A percentile compares a stretch with the other conserved stretches of the same genome.
These are phyloP conservation scores for Vireo griseus DNA, from an alignment of 2,797 vertebrate genomes.

Conservation along the genomic window DNA sequence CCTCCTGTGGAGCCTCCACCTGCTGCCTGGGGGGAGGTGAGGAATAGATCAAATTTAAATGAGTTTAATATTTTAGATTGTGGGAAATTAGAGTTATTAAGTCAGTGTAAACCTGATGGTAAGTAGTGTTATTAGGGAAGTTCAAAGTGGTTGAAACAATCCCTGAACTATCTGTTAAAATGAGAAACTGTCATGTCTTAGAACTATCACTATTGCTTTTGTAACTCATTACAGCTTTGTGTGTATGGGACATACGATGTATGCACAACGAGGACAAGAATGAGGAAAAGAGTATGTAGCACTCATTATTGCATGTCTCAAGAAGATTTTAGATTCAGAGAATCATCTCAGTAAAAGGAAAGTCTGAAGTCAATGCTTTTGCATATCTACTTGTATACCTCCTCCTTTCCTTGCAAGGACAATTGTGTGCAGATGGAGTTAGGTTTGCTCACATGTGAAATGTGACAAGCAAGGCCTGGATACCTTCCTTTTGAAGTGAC, in stretches of 20 bases:
- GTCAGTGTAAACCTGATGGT: neutral
- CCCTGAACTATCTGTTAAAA: neutral
- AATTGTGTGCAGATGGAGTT: neutral
- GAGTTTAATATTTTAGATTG: neutral
- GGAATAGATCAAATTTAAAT: constrained; percentile 15
- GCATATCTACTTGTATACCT: neutral
- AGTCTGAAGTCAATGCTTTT: neutral
- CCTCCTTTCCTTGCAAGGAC: neutral
- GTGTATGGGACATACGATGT: neutral
- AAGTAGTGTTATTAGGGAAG: neutral
- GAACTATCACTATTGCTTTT: neutral
- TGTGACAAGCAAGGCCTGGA: neutral
- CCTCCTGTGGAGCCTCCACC: constrained; percentile 87
- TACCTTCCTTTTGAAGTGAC: neutral
- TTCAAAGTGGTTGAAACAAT: neutral
- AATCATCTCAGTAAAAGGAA: neutral
- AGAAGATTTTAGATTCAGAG: neutral
- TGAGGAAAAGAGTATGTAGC: neutral
- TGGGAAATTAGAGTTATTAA: neutral
- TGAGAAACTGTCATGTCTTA: neutral
- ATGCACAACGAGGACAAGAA: neutral
- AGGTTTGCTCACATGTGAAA: neutral
- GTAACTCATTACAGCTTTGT: neutral
- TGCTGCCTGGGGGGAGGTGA: constrained; percentile 88
- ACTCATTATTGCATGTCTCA: neutral